A percentile compares a stretch with the other conserved stretches of the same genome.
Evolutionary conservation across 30 jellyfish, hydroid and myxozoan species (phyloP).

Genomic region (Cassiopea andromeda): DNA sequence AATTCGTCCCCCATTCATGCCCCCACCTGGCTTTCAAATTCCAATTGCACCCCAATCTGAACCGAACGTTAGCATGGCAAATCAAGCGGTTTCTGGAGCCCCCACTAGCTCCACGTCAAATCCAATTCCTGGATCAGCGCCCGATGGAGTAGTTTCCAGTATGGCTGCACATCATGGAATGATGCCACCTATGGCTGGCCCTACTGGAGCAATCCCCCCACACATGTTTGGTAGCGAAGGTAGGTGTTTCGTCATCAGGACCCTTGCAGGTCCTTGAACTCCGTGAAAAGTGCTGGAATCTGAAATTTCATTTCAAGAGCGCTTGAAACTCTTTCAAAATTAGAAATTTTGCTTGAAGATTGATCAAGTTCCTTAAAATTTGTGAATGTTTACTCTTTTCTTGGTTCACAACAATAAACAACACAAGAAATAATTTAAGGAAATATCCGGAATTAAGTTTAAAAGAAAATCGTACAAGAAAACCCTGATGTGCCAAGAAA

Average conservation of each 20-base stretch:
- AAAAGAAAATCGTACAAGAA: too few species aligned
- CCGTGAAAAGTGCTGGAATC: too few species aligned
- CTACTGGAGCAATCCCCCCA: conserved; percentile 56
- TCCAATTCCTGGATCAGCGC: conserved; percentile 49
- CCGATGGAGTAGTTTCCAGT: conserved; percentile 64
- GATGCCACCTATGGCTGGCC: conserved; percentile 78
- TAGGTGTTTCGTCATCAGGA: background rate
- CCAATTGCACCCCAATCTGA: conserved; percentile 66
- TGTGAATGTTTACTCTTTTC: too few species aligned
- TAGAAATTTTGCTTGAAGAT: too few species aligned
- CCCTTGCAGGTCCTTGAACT: too few species aligned
- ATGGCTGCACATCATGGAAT: conserved; percentile 68
- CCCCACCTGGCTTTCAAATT: conserved; percentile 73
- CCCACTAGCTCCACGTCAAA: conserved; percentile 68
- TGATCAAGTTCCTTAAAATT: too few species aligned
- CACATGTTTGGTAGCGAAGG: conserved; percentile 75
- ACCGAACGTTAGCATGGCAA: conserved; percentile 59
- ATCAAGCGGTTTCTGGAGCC: conserved; percentile 68
- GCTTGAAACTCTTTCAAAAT: too few species aligned
- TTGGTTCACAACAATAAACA: too few species aligned
- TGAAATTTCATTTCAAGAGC: too few species aligned
- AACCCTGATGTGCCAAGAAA: too few species aligned
- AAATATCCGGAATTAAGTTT: too few species aligned
- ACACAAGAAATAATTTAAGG: too few species aligned
- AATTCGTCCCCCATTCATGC: conserved; percentile 71